Evolutionary conservation across 2,888 invertebrate species (phyloP).

Genomic region (Baccha elongata): DNA sequence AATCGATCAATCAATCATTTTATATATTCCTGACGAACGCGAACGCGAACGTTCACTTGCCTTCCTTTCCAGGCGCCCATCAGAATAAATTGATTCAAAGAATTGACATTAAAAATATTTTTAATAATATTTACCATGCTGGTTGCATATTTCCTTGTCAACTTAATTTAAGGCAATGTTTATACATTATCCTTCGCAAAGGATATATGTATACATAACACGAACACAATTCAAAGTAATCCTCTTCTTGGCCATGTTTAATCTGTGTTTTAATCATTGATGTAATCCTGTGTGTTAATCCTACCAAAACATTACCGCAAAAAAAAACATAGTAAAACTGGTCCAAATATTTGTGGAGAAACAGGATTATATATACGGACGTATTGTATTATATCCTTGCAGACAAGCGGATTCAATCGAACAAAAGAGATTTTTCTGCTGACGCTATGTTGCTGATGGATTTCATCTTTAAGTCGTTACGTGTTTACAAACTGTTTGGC

Average conservation of each 20-base stretch:
- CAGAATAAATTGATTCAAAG: slow-evolving; percentile 51
- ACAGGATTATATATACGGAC: slow-evolving; percentile 14
- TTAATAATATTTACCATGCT: neutral
- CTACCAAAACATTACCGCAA: slow-evolving; percentile 59
- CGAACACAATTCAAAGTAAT: slow-evolving; percentile 7
- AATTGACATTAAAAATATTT: slow-evolving; percentile 47
- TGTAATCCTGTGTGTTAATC: slow-evolving; percentile 62
- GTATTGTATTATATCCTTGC: slow-evolving; percentile 36
- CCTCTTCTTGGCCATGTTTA: slow-evolving; percentile 21
- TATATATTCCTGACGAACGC: slow-evolving; percentile 29
- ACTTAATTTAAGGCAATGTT: slow-evolving; percentile 24
- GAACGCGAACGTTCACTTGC: slow-evolving; percentile 11
- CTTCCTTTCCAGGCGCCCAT: neutral
- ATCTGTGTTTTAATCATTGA: slow-evolving; percentile 67
- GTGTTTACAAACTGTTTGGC: slow-evolving; percentile 49
- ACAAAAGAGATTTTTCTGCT: slow-evolving; percentile 23
- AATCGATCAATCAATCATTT: slow-evolving; percentile 70
- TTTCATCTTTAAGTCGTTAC: slow-evolving; percentile 43
- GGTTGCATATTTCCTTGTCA: neutral
- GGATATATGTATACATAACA: no score
- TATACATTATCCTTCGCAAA: slow-evolving; percentile 23
- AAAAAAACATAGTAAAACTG: slow-evolving; percentile 33
- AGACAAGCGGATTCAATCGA: slow-evolving; percentile 36
- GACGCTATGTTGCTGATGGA: neutral
- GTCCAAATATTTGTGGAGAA: slow-evolving; percentile 63